These are phyloP conservation scores for Metopolophium dirhodum DNA, from an alignment of 1,140 invertebrate genomes.

Conservation along the genomic window DNA sequence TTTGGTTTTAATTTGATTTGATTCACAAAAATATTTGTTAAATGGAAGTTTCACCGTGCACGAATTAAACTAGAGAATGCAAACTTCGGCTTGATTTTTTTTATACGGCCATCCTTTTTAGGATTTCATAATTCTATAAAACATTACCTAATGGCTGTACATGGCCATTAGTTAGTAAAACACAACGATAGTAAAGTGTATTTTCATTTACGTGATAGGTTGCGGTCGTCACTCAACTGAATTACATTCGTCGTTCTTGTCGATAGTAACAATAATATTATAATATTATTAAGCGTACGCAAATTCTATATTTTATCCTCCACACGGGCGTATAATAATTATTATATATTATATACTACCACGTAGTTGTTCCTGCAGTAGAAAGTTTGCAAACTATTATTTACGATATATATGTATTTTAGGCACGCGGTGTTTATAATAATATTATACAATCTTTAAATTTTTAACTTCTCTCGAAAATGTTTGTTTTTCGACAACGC, in stretches of 20 bases:
- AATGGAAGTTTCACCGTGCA: too few relatives aligned
- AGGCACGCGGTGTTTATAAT: background rate
- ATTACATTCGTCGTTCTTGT: background rate
- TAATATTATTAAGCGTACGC: background rate
- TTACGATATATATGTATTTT: background rate
- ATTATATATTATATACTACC: background rate
- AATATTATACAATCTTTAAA: background rate
- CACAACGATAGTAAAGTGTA: background rate
- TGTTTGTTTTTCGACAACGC: background rate
- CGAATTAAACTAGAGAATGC: background rate
- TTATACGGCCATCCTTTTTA: background rate
- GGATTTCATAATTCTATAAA: background rate
- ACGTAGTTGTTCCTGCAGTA: background rate
- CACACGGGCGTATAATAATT: background rate
- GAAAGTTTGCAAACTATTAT: background rate
- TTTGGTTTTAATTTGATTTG: too few relatives aligned
- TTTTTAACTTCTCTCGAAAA: background rate
- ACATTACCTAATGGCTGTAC: background rate
- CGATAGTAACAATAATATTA: background rate
- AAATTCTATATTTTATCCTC: background rate
- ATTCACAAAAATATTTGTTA: too few relatives aligned
- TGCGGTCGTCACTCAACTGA: background rate
- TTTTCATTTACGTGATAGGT: background rate
- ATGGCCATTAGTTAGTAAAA: background rate
- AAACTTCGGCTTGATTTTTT: background rate